Percentiles rank a stretch among this genome's conserved stretches.
Conservation (phyloP, 2,797 vertebrate species). For the Pipistrellus pygmaeus region DNA sequence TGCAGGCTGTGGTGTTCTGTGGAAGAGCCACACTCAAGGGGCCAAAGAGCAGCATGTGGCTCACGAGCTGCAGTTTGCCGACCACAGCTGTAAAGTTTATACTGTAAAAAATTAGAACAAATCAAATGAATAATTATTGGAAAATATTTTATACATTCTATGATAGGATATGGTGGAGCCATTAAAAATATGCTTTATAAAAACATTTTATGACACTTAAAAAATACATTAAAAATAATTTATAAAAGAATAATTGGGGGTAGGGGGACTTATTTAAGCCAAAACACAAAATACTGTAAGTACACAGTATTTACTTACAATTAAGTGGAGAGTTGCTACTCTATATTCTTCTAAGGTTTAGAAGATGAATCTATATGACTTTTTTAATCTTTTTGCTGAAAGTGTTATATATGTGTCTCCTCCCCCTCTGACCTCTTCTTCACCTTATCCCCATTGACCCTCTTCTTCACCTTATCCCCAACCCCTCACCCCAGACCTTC, state of each 20-base stretch:
- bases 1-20: no score
- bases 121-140: not conserved
- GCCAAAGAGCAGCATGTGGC: no score
- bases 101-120: conserved; percentile 24
- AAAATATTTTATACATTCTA: not conserved
- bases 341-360: not conserved
- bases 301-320: not conserved
- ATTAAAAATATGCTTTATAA: conserved; percentile 19
- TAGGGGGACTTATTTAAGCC: not conserved
- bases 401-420: no score
- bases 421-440: no score
- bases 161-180: not conserved
- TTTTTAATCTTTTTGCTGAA: not conserved
- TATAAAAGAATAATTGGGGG: not conserved
- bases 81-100: not conserved
- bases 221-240: conserved; percentile 6
- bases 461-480: no score
- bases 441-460: no score
- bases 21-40: no score
- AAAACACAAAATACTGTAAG: not conserved
- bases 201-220: not conserved
- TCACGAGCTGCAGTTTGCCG: no score
- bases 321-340: not conserved
- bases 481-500: no score
- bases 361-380: not conserved